Conservation (phyloP, 53 echinoderm and acorn worm genomes). For the Zoroaster sp. region DNA sequence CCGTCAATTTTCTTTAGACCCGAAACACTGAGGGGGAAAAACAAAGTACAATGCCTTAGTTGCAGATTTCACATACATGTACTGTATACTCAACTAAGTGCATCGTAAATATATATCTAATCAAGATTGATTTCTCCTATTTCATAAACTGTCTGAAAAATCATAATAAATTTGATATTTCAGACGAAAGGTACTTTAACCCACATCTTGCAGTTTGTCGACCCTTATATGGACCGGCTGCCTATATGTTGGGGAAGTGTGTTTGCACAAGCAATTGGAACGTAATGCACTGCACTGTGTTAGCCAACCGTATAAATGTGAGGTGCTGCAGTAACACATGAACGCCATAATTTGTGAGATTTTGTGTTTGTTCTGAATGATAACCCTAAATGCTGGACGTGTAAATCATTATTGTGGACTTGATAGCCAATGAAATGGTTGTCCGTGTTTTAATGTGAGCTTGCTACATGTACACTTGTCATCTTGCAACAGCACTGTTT, state of each 20-base stretch:
- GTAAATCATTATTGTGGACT: background rate
- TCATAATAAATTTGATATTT: conserved; percentile 18
- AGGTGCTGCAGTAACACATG: conserved; percentile 13
- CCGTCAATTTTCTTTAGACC: background rate
- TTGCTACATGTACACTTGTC: background rate
- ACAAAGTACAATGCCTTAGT: too few species aligned
- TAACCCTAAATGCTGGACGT: background rate
- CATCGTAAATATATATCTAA: too few species aligned
- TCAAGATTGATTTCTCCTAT: background rate
- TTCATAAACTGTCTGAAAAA: background rate
- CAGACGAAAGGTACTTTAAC: background rate
- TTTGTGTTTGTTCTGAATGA: background rate
- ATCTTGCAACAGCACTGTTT: too few species aligned
- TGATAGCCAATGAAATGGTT: background rate
- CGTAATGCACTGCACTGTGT: background rate
- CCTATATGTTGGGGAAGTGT: background rate
- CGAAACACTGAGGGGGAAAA: too few species aligned
- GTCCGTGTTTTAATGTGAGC: background rate
- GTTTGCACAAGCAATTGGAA: conserved; percentile 14
- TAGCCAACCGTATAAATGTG: conserved; percentile 12
- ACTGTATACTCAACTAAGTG: too few species aligned
- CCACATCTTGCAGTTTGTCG: background rate
- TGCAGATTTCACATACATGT: too few species aligned
- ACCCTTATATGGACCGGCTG: conserved; percentile 27
- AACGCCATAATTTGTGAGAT: background rate